Base-by-base conservation (phyloP, 2,888 invertebrate species). In the Drosophila merina region DNA sequence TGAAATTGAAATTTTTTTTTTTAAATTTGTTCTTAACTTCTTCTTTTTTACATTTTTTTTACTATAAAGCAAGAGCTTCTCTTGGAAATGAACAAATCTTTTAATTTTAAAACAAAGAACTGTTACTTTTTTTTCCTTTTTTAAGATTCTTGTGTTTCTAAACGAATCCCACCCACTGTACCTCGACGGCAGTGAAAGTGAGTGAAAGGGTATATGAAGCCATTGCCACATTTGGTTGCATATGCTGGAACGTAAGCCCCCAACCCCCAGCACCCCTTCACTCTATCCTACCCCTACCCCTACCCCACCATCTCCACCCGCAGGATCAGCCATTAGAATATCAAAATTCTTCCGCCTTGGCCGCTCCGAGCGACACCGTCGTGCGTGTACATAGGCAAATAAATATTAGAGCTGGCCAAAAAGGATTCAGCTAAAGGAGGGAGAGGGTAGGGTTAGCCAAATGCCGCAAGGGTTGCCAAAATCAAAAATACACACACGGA, bases 371-470 rank as follows among this genome's bases (percentile, higher is more conserved):
- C 63, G 62, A 58, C 31, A 14, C 44, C 63, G 25, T 51, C 51
- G 64, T 47, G 51, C 66, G 64, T 64, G 66, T 36, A 62, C 66
- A 54, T 66, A 68, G 51, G 56, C 68, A 68, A 55, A 67, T 68
- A 68, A 68, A 68, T 68, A 68, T 68, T 67, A 67, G 50, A 68
- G 67, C 45, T 52, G 9, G 20, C 44, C 48, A 26, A 28, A 49
- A 42, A 33, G 33, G 38, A 38, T 42, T 42, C 54, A 20, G 30
- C 12, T 6, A 6, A 6, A 9, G 38, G 28, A 31, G 42, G 28
- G 5, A 4, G 36, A 57, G 12, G 25, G 12, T 10, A 33, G 25
- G 47, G 38, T 14, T 14, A 30, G 44, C 44, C 44, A 31, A 10
- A 12, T 6, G 28, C 33, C 48, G 38, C 30, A 40, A 48, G 62